Base-by-base conservation (phyloP, 2,888 invertebrate species). In the Drosophila incognita region DNA sequence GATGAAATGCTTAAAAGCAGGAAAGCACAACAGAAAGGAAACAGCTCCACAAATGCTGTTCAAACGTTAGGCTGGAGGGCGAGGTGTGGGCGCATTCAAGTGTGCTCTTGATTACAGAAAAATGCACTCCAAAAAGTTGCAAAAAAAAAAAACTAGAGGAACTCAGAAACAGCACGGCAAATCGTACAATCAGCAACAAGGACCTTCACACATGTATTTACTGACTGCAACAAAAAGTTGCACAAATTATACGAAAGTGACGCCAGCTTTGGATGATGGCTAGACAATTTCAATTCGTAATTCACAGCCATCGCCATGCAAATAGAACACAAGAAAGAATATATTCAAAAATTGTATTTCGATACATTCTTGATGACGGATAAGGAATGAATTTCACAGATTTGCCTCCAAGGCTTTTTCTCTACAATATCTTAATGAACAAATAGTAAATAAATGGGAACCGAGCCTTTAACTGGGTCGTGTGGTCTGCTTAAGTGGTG, bases 91-190 rank as follows among this genome's bases (percentile, higher is more conserved):
- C 40, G 60, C 42, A 71, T 71, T 86, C 56, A 76, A 85, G 89
- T 86, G 72, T 77, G 74, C 81, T 81, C 81, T 87, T 89, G 85
- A 87, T 89, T 87, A 89, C 87, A 89, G 85, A 78, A 69, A 89
- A 82, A 89, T 89, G 74, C 78, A 89, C 87, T 87, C 77, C 40
- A 83, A 81, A 84, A 82, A 76, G 82, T 82, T 82, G 80, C 72
- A 68, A 80, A 62, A 61, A 36, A 36, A 36, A 31, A 31, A 10
- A 31, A 27, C 64, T 77, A 80, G 65, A 59, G 66, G 21, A 66
- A 54, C 52, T 40, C 36, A 56, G 51, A 59, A 57, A 48, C 59
- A 60, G 62, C 59, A 52, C 74, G 59, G 42, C 58, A 67, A 78
- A 83, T 81, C 79, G 82, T 82, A 80, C 77, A 59, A 53, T 58